A percentile compares a stretch with the other conserved stretches of the same genome.
phyloP scores from a whole-genome alignment of 1,140 invertebrate genomes.

The Lamellibrachia luymesi region DNA sequence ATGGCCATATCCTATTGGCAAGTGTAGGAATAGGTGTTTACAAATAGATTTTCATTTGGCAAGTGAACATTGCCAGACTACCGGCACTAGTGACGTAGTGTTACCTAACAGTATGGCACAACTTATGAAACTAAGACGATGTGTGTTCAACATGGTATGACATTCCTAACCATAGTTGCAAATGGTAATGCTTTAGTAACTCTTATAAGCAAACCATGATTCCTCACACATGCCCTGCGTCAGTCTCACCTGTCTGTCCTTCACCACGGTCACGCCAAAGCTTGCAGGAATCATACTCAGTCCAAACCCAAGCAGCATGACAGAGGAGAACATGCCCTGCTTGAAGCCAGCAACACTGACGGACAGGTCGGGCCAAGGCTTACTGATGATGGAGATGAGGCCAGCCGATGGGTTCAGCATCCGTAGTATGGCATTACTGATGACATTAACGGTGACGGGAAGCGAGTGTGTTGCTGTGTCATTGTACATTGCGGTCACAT shows the following conservation, averaged over 20 bases:
- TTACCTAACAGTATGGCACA: too few relatives aligned
- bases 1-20: too few relatives aligned
- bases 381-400: constrained; percentile 41
- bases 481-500: constrained; percentile 72
- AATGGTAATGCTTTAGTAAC: too few relatives aligned
- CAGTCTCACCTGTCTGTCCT: constrained; percentile 73
- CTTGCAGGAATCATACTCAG: constrained; percentile 75
- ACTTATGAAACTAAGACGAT: too few relatives aligned
- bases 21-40: too few relatives aligned
- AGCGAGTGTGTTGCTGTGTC: constrained; percentile 76
- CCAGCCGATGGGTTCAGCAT: constrained; percentile 18
- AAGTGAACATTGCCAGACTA: too few relatives aligned
- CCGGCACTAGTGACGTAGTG: too few relatives aligned
- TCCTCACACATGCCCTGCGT: too few relatives aligned
- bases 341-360: constrained; percentile 69
- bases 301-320: constrained; percentile 75
- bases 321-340: constrained; percentile 68
- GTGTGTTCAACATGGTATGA: too few relatives aligned
- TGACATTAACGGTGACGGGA: constrained; percentile 72
- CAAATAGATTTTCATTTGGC: too few relatives aligned
- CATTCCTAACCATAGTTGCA: too few relatives aligned
- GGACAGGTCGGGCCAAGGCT: constrained; percentile 71
- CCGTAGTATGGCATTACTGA: constrained; percentile 70
- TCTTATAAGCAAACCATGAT: too few relatives aligned
- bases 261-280: constrained; percentile 77